A percentile compares a stretch with the other conserved stretches of the same genome.
These are phyloP conservation scores for Dendrolimus houi DNA, from an alignment of 2,888 invertebrate genomes.

Conservation along the genomic window DNA sequence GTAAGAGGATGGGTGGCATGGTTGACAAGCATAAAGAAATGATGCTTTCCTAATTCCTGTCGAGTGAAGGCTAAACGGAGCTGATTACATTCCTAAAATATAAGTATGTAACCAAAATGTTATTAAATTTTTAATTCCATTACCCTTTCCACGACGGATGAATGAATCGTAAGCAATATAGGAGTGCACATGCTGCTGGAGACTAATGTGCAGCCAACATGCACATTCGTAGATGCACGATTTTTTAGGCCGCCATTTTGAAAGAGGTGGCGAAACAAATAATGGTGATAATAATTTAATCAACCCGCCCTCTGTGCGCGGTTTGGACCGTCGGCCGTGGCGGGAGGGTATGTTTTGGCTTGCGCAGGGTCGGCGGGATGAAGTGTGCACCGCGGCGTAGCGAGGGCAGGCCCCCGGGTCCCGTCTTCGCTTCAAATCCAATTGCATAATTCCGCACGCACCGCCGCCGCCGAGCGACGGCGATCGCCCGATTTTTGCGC, in stretches of 20 bases:
- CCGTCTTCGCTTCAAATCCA: slow-evolving; percentile 57
- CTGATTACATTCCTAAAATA: too few species aligned
- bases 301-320: slow-evolving; percentile 24
- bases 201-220: slow-evolving; percentile 11
- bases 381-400: background rate
- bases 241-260: slow-evolving; percentile 66
- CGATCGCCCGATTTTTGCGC: slow-evolving; percentile 37
- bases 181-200: background rate
- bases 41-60: too few species aligned
- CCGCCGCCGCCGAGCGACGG: slow-evolving; percentile 12
- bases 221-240: slow-evolving; percentile 21
- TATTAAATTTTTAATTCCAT: too few species aligned
- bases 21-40: too few species aligned
- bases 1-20: too few species aligned
- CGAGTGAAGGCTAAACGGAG: too few species aligned
- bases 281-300: slow-evolving; percentile 71
- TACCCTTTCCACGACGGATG: too few species aligned
- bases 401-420: slow-evolving; percentile 1
- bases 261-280: slow-evolving; percentile 72
- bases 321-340: slow-evolving; percentile 33
- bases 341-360: slow-evolving; percentile 43
- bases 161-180: too few species aligned
- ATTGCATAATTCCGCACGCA: slow-evolving; percentile 60
- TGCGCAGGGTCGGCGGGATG: slow-evolving; percentile 7
- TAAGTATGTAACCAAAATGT: too few species aligned